Evolutionary conservation across 1,140 invertebrate genomes (phyloP).

Genomic region (Onthophagus taurus): DNA sequence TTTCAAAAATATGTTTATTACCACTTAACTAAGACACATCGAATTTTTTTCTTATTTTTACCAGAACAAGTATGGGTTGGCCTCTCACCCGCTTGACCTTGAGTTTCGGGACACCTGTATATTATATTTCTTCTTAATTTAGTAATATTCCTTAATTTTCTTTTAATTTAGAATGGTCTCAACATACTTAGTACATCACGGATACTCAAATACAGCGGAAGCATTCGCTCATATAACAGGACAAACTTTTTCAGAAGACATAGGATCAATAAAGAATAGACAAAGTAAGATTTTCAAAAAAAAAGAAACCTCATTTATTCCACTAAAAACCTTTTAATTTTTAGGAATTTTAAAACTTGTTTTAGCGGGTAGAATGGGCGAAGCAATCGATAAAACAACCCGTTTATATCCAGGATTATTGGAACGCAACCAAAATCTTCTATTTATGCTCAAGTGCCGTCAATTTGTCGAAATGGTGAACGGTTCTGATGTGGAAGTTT

Average conservation of each 20-base stretch:
- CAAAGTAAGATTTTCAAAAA: slow-evolving; percentile 63
- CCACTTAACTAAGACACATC: no score
- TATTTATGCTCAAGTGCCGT: slow-evolving; percentile 91
- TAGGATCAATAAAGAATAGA: slow-evolving; percentile 92
- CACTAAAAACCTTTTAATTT: neutral
- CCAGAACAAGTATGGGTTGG: no score
- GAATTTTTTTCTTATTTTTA: no score
- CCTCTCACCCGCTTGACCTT: no score
- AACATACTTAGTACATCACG: slow-evolving; percentile 94
- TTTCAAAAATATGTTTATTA: no score
- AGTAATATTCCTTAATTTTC: neutral
- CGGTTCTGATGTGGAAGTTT: slow-evolving; percentile 66
- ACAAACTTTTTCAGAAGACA: slow-evolving; percentile 85
- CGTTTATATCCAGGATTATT: slow-evolving; percentile 84
- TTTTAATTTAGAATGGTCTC: slow-evolving; percentile 76
- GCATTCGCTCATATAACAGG: slow-evolving; percentile 88
- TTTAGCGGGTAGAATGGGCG: slow-evolving; percentile 82
- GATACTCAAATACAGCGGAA: slow-evolving; percentile 93
- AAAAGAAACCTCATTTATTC: slow-evolving; percentile 1
- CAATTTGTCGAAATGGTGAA: slow-evolving; percentile 96
- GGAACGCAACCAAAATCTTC: slow-evolving; percentile 79
- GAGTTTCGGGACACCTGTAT: no score
- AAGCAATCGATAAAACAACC: slow-evolving; percentile 85
- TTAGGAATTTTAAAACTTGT: slow-evolving; percentile 89
- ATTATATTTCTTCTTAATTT: no score